Conservation (phyloP, 2,888 invertebrate genomes). For the Hypomecis punctinalis region DNA sequence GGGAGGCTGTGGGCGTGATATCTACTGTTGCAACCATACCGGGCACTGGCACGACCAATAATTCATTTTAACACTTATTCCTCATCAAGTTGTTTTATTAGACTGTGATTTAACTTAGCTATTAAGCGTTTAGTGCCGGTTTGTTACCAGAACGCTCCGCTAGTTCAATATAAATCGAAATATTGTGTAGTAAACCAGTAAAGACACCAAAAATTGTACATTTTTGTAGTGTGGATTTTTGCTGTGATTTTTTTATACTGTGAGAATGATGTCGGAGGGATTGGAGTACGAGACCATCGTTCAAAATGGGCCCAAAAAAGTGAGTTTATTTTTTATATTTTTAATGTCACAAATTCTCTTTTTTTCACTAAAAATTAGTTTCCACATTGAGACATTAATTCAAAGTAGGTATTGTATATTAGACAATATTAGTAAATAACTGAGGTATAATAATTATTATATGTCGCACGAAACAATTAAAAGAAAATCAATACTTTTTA, state of each 20-base stretch:
- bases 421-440: too few species aligned
- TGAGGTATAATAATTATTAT: too few species aligned
- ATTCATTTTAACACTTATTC: conserved; percentile 63
- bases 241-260: conserved; percentile 67
- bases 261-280: conserved; percentile 84
- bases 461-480: too few species aligned
- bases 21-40: conserved; percentile 70
- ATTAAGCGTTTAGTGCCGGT: conserved; percentile 61
- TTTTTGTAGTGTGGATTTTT: conserved; percentile 60
- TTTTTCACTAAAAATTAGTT: neutral
- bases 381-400: too few species aligned
- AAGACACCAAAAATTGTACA: conserved; percentile 59
- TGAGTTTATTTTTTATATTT: conserved; percentile 62
- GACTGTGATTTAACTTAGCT: conserved; percentile 70
- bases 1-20: conserved; percentile 79
- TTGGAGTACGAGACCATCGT: conserved; percentile 87
- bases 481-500: too few species aligned
- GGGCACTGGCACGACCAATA: conserved; percentile 67
- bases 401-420: too few species aligned
- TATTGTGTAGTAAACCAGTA: conserved; percentile 59
- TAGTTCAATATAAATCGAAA: conserved; percentile 47
- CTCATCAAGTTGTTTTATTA: conserved; percentile 65
- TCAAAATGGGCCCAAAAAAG: conserved; percentile 87
- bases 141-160: conserved; percentile 54
- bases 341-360: too few species aligned